Base-by-base conservation (phyloP, 2,797 vertebrate genomes). In the Lacerta viridis region DNA sequence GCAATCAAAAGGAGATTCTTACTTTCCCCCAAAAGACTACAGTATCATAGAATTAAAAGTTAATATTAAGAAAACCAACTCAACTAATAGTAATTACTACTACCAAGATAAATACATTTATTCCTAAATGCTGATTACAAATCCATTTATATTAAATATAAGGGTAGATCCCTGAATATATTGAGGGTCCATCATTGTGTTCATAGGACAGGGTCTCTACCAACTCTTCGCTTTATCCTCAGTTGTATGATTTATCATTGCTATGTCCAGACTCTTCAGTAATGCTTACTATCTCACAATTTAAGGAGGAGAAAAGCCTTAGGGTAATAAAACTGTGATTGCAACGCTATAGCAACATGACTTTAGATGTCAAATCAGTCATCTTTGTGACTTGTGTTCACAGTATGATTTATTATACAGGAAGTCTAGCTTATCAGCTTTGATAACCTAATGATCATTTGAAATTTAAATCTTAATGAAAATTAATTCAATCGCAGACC, bases 391-490 rank as follows among this genome's bases (percentile, higher is more conserved):
- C 91, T 89, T 93, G 59, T 93, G 81, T 93, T 89, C 93, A 89
- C 74, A 77, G 69, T 85, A 78, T 88, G 88, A 90, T 89, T 93
- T 95, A 90, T 95, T 93, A 87, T 15, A 77, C 77, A 93, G 87
- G 94, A 78, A 86, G 87, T 89, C 93, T 88, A 84, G 88, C 89
- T 86, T 94, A 83, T 95, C 84, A 82, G 86, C 46, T 91, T 95
- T 95, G 93, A 88, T 92, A 91, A 91, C 7, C 1, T 89, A 94
- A 83, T 75, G 86, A 93, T 92, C 4, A 2, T 92, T 94, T 93
- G 83, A 92, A 94, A 96, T 95, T 94, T 93, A 90, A 95, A 95
- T 95, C 95, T 95, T 91, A 95, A 94, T 95, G 89, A 93, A 95
- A 95, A 93, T 95, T 93, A 91, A 94, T 95, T 95, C 94, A 93